phyloP scores from a whole-genome alignment of 2,888 invertebrate species.

The Smittia aterrima region DNA sequence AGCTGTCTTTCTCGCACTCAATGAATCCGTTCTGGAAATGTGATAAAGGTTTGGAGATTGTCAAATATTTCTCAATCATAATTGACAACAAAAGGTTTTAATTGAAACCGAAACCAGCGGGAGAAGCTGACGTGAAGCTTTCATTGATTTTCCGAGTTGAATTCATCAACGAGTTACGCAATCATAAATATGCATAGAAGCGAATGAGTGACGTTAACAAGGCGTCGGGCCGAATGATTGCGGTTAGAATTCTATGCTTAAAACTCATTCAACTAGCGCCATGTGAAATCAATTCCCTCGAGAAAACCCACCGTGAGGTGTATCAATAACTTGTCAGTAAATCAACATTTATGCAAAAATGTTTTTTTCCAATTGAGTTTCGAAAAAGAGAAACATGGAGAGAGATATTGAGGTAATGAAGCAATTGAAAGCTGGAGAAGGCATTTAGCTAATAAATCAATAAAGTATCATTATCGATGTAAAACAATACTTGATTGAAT shows the following conservation, averaged over 20 bases:
- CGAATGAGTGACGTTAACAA: slow-evolving; percentile 1
- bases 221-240: background rate
- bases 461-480: slow-evolving; percentile 7
- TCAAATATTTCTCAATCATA: slow-evolving; percentile 14
- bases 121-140: too few species aligned
- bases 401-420: background rate
- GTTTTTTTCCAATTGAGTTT: background rate
- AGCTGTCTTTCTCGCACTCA: slow-evolving; percentile 73
- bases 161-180: background rate
- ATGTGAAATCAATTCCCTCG: background rate
- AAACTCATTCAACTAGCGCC: background rate
- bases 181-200: background rate
- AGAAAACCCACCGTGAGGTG: background rate
- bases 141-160: background rate
- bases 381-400: background rate
- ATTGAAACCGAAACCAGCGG: background rate
- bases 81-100: background rate
- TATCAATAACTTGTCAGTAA: slow-evolving; percentile 1
- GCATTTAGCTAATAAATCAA: slow-evolving; percentile 5
- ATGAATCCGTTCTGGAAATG: slow-evolving; percentile 83
- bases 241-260: background rate
- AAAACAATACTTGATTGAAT: slow-evolving; percentile 11
- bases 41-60: slow-evolving; percentile 44
- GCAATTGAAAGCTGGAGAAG: slow-evolving; percentile 9
- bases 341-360: slow-evolving; percentile 8